Evolutionary conservation across 2,797 vertebrate species (phyloP).

Genomic region (Chaunax sp.): DNA sequence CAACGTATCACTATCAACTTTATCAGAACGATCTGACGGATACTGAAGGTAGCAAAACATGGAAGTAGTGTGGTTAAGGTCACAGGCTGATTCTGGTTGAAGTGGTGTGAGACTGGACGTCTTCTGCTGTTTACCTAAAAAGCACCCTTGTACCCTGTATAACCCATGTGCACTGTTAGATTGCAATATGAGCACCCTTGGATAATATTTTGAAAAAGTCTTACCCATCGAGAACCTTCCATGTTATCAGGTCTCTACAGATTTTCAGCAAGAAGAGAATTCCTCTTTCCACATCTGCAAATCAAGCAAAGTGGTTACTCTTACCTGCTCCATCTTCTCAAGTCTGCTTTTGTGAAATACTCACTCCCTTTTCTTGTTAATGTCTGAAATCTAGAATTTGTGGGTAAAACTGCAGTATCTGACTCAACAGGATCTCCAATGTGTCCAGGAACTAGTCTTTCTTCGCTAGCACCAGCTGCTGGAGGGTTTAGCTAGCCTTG

Average conservation of each 20-base stretch:
- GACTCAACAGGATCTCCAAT: conserved; percentile 92
- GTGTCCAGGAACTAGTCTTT: conserved; percentile 87
- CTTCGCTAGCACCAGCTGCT: conserved; percentile 93
- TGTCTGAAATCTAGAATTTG: conserved; percentile 94
- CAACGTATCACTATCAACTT: background rate
- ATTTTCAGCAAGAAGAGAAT: conserved; percentile 91
- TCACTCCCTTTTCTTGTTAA: conserved; percentile 94
- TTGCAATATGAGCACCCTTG: conserved; percentile 62
- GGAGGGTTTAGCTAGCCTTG: conserved; percentile 93
- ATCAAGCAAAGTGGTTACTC: conserved; percentile 98
- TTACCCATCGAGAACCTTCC: conserved; percentile 97
- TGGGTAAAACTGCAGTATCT: conserved; percentile 89
- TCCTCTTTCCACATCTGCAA: conserved; percentile 97
- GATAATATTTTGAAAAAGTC: conserved; percentile 82
- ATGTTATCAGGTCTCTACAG: conserved; percentile 92
- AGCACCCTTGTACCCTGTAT: conserved; percentile 22
- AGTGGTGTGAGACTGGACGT: conserved; percentile 11
- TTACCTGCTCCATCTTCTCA: conserved; percentile 90
- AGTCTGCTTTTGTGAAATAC: conserved; percentile 92
- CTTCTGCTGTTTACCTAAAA: conserved; percentile 37
- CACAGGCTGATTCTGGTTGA: conserved; percentile 7
- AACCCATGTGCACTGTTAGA: conserved; percentile 38
- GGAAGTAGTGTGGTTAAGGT: conserved; percentile 15
- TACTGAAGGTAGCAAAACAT: conserved; percentile 11
- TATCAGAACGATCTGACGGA: conserved; percentile 2